Percentiles rank a stretch among this genome's conserved stretches.
These are phyloP conservation scores for Eristalis pertinax DNA, from an alignment of 2,888 invertebrate genomes.

Conservation along the genomic window DNA sequence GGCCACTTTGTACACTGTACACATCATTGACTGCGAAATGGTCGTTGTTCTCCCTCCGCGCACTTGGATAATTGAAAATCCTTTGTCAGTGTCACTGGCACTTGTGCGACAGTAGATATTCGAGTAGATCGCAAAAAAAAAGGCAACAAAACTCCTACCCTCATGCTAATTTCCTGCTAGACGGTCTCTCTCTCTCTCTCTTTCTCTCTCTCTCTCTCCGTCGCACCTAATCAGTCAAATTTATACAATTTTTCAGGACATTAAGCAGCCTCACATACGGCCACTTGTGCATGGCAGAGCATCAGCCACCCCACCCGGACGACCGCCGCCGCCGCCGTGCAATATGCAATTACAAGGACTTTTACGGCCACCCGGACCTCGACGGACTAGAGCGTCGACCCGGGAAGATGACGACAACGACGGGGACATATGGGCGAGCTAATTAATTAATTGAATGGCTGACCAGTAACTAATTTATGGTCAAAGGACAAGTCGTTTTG, in stretches of 20 bases:
- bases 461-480: conserved; percentile 72
- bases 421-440: conserved; percentile 61
- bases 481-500: conserved; percentile 66
- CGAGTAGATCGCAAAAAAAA: conserved; percentile 55
- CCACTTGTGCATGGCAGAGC: conserved; percentile 53
- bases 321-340: conserved; percentile 47
- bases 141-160: conserved; percentile 49
- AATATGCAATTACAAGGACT: conserved; percentile 68
- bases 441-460: conserved; percentile 72
- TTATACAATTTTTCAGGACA: conserved; percentile 71
- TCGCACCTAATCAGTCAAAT: conserved; percentile 64
- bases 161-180: conserved; percentile 56
- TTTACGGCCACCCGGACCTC: conserved; percentile 26
- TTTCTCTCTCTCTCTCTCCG: conserved; percentile 2
- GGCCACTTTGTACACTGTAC: conserved; percentile 57
- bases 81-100: conserved; percentile 53
- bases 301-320: conserved; percentile 19
- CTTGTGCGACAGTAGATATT: conserved; percentile 42
- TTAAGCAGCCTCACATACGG: conserved; percentile 61
- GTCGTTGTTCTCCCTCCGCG: not conserved
- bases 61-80: conserved; percentile 13
- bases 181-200: conserved; percentile 5
- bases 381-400: not conserved
- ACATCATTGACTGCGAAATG: conserved; percentile 30
- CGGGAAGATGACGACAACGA: conserved; percentile 28